Percentiles rank a stretch among this genome's conserved stretches.
Conservation (phyloP, 2,888 invertebrate species). For the Micoletzkya japonica region DNA sequence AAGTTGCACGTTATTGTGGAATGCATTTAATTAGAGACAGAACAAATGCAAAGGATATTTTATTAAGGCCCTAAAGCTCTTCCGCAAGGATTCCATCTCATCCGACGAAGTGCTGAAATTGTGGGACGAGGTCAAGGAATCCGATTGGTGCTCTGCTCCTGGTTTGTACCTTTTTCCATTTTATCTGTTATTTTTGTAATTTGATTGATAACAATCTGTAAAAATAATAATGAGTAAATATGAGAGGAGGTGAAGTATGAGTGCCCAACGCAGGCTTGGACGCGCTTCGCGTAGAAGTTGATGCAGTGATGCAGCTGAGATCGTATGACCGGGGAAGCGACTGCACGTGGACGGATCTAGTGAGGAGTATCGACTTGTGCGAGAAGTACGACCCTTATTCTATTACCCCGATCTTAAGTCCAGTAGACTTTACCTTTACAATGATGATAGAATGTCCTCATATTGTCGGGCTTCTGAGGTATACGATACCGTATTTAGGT, state of each 20-base stretch:
- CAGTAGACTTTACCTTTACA: too few species aligned
- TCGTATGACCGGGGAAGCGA: neutral
- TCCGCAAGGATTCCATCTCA: too few species aligned
- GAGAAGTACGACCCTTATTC: neutral
- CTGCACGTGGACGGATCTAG: neutral
- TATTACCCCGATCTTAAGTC: neutral
- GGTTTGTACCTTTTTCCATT: neutral
- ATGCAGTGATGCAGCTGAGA: neutral
- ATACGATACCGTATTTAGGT: neutral
- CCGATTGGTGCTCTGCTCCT: neutral
- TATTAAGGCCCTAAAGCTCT: too few species aligned
- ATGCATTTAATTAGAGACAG: too few species aligned
- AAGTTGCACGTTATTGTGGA: too few species aligned
- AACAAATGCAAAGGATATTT: too few species aligned
- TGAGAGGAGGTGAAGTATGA: neutral
- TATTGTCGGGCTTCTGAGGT: too few species aligned
- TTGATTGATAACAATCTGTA: too few species aligned
- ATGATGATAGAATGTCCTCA: too few species aligned
- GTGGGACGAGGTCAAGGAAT: neutral
- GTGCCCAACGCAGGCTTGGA: neutral
- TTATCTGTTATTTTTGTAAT: neutral
- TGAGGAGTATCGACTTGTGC: neutral
- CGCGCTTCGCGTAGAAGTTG: neutral
- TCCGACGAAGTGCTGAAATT: neutral
- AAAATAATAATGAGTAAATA: neutral